Conservation (phyloP, 2,888 invertebrate genomes). For the Agrotis ipsilon region DNA sequence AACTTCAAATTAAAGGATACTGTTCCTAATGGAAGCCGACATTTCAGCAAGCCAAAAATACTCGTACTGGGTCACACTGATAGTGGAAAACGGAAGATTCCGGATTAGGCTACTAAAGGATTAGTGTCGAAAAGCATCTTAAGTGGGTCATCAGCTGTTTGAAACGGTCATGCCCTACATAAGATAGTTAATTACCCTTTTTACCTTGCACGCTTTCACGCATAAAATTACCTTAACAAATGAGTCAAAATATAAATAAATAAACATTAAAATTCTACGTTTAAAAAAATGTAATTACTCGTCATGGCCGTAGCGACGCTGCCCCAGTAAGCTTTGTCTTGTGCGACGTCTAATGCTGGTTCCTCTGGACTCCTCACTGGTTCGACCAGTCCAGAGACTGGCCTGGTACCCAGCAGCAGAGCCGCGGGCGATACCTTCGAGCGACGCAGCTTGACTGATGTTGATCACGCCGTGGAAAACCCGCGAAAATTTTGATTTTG, state of each 20-base stretch:
- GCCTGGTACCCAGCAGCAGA: conserved; percentile 91
- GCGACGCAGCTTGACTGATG: conserved; percentile 86
- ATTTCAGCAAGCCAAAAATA: conserved; percentile 21
- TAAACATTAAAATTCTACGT: not conserved
- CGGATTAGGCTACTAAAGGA: not conserved
- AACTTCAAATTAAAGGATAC: not conserved
- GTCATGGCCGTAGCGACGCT: conserved; percentile 85
- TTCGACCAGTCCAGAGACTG: conserved; percentile 88
- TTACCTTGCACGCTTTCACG: not conserved
- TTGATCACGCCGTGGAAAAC: conserved; percentile 55
- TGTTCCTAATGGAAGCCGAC: conserved; percentile 5
- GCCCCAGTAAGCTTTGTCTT: conserved; percentile 89
- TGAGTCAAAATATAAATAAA: not conserved
- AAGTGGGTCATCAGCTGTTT: conserved; percentile 28
- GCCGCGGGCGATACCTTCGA: conserved; percentile 89
- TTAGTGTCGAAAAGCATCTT: not conserved
- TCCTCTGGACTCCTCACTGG: conserved; percentile 88
- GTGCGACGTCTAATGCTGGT: conserved; percentile 88
- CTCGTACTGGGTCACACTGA: no score
- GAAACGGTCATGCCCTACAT: not conserved
- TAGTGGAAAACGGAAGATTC: not conserved
- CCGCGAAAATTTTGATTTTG: conserved; percentile 46
- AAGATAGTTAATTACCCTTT: not conserved
- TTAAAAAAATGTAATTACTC: conserved; percentile 71
- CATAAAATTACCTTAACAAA: not conserved